Evolutionary conservation across 2,113 vertebrate genomes (phyloP).

Genomic region (Chionomys nivalis): DNA sequence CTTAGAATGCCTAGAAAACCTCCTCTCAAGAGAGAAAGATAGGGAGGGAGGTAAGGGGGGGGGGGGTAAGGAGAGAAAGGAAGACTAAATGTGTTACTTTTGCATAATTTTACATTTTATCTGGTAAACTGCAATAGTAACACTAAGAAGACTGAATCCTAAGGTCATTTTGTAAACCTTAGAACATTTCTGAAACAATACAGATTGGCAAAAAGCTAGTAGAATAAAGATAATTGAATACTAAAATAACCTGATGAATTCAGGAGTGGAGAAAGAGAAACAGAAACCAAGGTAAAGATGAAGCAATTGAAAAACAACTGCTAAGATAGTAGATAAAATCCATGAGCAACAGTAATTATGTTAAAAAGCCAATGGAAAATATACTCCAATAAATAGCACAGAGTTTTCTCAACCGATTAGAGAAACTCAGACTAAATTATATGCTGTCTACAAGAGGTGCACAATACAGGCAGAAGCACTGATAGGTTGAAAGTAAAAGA

Average conservation of each 20-base stretch:
- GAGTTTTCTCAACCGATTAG: not conserved
- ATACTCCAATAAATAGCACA: not conserved
- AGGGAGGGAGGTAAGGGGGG: not conserved
- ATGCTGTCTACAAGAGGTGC: not conserved
- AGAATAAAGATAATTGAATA: not conserved
- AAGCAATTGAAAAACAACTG: not conserved
- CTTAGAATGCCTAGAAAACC: not conserved
- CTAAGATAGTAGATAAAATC: not conserved
- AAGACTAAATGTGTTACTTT: not conserved
- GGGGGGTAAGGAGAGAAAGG: not conserved
- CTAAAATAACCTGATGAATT: not conserved
- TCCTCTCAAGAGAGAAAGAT: not conserved
- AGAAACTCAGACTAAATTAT: constrained; percentile 12
- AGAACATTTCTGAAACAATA: not conserved
- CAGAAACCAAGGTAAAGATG: not conserved
- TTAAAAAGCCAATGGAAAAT: constrained; percentile 25
- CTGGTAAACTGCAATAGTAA: constrained; percentile 1
- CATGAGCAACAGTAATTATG: constrained; percentile 15
- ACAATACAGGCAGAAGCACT: not conserved
- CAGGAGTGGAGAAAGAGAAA: not conserved
- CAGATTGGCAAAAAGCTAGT: not conserved
- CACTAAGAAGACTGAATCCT: not conserved
- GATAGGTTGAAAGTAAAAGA: not conserved
- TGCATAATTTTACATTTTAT: not conserved
- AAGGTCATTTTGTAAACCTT: not conserved